A percentile compares a stretch with the other conserved stretches of the same genome.
Conservation (phyloP, 1,140 invertebrate species). For the Hestina assimilis region DNA sequence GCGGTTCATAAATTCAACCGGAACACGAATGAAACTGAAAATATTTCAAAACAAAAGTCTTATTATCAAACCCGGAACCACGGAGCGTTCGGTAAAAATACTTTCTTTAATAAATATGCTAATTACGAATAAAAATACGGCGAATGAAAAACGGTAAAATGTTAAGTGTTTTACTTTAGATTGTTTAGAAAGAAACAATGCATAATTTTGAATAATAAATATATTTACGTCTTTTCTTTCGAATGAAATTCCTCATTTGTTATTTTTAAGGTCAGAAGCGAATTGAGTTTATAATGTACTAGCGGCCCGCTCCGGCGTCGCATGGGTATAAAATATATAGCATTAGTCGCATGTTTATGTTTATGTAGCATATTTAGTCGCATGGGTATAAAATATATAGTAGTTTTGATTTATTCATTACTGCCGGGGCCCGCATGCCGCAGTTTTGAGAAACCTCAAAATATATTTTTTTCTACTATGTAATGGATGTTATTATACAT, state of each 20-base stretch:
- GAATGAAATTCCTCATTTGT: conserved; percentile 3
- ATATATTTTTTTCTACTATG: too few species aligned
- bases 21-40: too few species aligned
- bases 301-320: too few species aligned
- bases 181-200: conserved; percentile 20
- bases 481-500: too few species aligned
- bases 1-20: too few species aligned
- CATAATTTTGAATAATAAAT: conserved; percentile 15
- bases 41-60: conserved; percentile 1
- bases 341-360: too few species aligned
- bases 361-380: too few species aligned
- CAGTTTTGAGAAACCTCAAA: too few species aligned
- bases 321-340: too few species aligned
- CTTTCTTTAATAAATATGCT: conserved; percentile 21
- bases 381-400: too few species aligned
- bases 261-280: background rate
- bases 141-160: background rate
- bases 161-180: conserved; percentile 16
- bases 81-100: conserved; percentile 10
- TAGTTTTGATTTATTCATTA: too few species aligned
- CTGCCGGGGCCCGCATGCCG: too few species aligned
- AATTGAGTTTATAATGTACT: background rate
- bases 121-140: conserved; percentile 16
- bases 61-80: conserved; percentile 9
- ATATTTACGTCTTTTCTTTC: conserved; percentile 2